These are phyloP conservation scores for Polietes domitor DNA, from an alignment of 2,888 invertebrate genomes.

Conservation along the genomic window DNA sequence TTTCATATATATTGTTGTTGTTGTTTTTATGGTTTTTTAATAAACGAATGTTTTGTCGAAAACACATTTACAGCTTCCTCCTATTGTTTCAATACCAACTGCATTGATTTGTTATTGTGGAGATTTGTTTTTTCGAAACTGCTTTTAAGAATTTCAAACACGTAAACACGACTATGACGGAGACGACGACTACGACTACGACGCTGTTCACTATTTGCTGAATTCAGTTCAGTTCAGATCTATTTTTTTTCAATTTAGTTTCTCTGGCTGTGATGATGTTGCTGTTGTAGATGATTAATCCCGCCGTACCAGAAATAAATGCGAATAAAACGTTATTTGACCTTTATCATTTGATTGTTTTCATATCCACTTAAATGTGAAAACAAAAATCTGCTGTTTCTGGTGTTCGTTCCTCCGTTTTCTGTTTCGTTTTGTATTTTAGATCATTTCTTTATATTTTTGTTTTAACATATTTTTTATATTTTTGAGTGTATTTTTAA, in stretches of 20 bases:
- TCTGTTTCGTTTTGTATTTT: slow-evolving; percentile 11
- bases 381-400: slow-evolving; percentile 37
- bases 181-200: neutral
- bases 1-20: slow-evolving; percentile 29
- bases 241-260: slow-evolving; percentile 25
- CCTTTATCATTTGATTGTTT: slow-evolving; percentile 60
- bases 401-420: slow-evolving; percentile 24
- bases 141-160: slow-evolving; percentile 5
- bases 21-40: slow-evolving; percentile 3
- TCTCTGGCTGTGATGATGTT: neutral
- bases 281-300: slow-evolving; percentile 51
- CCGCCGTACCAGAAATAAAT: slow-evolving; percentile 41
- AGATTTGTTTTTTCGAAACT: neutral
- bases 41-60: slow-evolving; percentile 17
- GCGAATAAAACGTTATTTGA: slow-evolving; percentile 59
- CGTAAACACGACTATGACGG: neutral
- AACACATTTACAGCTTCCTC: slow-evolving; percentile 50
- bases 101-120: slow-evolving; percentile 47
- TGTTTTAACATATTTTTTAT: slow-evolving; percentile 2
- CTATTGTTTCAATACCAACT: slow-evolving; percentile 52
- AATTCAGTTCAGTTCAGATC: slow-evolving; percentile 32
- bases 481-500: slow-evolving; percentile 17
- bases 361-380: slow-evolving; percentile 26
- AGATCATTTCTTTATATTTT: slow-evolving; percentile 26
- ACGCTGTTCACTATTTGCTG: slow-evolving; percentile 2